These are phyloP conservation scores for Calcarius lapponicus DNA, from an alignment of 2,797 vertebrate genomes.

Conservation along the genomic window DNA sequence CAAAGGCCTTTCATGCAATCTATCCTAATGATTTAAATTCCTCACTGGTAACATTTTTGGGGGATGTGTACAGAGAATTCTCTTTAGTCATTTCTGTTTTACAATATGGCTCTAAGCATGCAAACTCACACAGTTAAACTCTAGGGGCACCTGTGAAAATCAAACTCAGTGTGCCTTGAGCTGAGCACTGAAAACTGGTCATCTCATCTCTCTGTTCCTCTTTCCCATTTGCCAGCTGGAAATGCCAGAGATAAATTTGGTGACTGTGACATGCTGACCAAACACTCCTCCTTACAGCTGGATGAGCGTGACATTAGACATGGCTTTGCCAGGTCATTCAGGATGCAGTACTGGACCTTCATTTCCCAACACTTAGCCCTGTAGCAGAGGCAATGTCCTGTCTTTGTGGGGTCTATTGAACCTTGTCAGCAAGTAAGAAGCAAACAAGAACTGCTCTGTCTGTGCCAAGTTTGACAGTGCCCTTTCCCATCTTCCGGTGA, in stretches of 20 bases:
- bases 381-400: background rate
- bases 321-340: conserved; percentile 8
- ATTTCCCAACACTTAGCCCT: background rate
- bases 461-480: background rate
- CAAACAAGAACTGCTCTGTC: conserved; percentile 34
- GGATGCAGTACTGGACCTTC: background rate
- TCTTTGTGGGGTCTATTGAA: conserved; percentile 2
- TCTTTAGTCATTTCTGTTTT: background rate
- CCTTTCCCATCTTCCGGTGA: conserved; percentile 18
- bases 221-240: background rate
- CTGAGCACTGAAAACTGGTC: background rate
- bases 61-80: background rate
- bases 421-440: conserved; percentile 5
- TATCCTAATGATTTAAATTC: background rate
- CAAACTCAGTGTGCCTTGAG: background rate
- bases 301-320: background rate
- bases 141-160: background rate
- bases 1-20: background rate
- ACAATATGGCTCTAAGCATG: background rate
- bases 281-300: background rate
- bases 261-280: background rate
- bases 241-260: background rate
- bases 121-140: background rate
- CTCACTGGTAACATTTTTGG: background rate
- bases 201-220: background rate